Evolutionary conservation across 2,888 invertebrate genomes (phyloP), one percentile per base, ranked within the genome.

Genomic region (Mechanitis messenoides): DNA sequence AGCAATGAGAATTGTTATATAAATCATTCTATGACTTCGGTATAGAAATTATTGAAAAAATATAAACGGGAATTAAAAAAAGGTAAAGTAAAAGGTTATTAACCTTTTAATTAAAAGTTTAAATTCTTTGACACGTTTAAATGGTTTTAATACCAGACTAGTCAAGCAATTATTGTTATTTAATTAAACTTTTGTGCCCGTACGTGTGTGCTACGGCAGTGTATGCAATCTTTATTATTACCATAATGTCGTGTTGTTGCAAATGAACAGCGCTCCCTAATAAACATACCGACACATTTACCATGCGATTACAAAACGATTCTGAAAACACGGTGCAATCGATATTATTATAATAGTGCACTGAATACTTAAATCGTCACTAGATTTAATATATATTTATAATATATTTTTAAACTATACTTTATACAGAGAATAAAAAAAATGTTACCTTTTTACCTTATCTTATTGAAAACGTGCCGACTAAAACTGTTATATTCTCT

Each of bases 171-270:
- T 58, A 64, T 64, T 54, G 58, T 45, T 60, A 62, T 66, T 61
- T 54, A 55, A 66, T 66, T 67, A 68, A 64, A 68, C 67, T 69
- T 70, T 68, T 69, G 63, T 71, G 66, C 66, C 66, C 67, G n/a
- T n/a, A n/a, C n/a, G n/a, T n/a, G n/a, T n/a, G 66, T 70, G 68
- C 66, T 71, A 71, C 65, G 69, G 72, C 69, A 69, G 69, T 70
- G 71, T 72, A 72, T 70, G 66, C 66, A 70, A 70, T 70, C 70
- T 69, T 72, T 74, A 80, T 78, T 75, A 83, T 83, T 83, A 82
- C 72, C 82, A 82, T 84, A 50, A 84, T 81, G 80, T 77, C 75
- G 75, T 76, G 80, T 81, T 79, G 76, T 80, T 76, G 77, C 73
- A 71, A 75, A 76, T 71, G 72, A 69, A 71, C 71, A 71, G 68